A percentile compares a stretch with the other conserved stretches of the same genome.
Conservation (phyloP, 1,140 invertebrate species). For the Pseudobourletiella spinata region DNA sequence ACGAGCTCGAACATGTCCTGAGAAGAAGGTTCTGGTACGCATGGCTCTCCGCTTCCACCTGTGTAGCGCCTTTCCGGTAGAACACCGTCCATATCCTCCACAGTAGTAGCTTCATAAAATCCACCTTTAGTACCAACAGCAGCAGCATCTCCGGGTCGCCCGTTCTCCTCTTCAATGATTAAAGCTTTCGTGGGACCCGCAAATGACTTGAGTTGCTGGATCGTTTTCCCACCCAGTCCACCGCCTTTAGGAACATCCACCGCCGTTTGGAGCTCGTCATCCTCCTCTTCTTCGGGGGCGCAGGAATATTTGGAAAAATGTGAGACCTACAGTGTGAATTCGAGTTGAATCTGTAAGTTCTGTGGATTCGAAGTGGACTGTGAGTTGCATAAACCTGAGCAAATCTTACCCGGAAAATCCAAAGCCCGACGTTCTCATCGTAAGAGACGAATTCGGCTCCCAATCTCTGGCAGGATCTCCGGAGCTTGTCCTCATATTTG, state of each 20-base stretch:
- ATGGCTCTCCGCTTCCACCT: background rate
- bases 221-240: constrained; percentile 26
- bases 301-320: constrained; percentile 95
- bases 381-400: too few species aligned
- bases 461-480: constrained; percentile 72
- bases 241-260: constrained; percentile 3
- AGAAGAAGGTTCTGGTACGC: too few species aligned
- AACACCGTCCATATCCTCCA: too few species aligned
- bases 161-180: background rate
- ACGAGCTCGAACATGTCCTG: too few species aligned
- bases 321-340: constrained; percentile 57
- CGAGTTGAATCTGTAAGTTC: constrained; percentile 9
- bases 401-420: constrained; percentile 69
- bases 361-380: background rate
- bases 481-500: constrained; percentile 79
- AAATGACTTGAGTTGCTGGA: background rate
- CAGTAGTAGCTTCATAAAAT: too few species aligned
- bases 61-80: background rate
- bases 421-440: constrained; percentile 81
- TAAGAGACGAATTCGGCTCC: constrained; percentile 90
- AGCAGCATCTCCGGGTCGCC: too few species aligned
- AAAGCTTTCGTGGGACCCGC: background rate
- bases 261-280: constrained; percentile 36
- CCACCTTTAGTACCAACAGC: too few species aligned
- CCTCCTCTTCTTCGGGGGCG: constrained; percentile 79